Base-by-base conservation (phyloP, 2,113 vertebrate species). In the Mustela lutreola region DNA sequence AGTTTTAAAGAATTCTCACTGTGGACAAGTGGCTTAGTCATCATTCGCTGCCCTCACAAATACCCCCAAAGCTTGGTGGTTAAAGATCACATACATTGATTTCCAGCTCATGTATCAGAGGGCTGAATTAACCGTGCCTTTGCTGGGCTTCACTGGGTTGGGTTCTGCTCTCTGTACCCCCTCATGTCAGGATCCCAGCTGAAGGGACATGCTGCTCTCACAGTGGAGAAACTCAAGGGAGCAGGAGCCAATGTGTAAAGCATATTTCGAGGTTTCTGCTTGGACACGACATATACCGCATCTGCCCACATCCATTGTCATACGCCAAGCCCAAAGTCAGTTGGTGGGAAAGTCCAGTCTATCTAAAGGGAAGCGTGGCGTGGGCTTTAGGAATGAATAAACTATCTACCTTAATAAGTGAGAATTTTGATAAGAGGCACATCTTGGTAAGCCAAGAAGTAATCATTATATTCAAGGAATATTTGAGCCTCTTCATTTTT, bases 1-100 rank as follows among this genome's bases (percentile, higher is more conserved):
- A 80, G 73, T 70, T 91, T 81, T 84, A 60, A 96, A 81, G n/a
- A 92, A 83, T 67, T 62, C 21, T 93, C 73, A 18, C 24, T 53
- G 6, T 89, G 60, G 8, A 65, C 28, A n/a, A 70, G 31, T 83
- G 15, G 45, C 33, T 58, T 70, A 95, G 67, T 93, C 70, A 83
- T 28, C 36, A 28, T 89, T 85, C 86, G 42, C 28, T 58, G n/a
- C 11, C 33, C 18, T 89, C 39, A 95, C 10, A 83, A 94, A 36
- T n/a, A 92, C 3, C 45, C 58, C 21, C 21, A 89, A 73, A 65
- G 15, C 39, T 71, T 67, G 4, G 12, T 56, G 28, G 26, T 60
- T 87, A 65, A 58, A 26, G 70, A 42, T 36, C 26, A 50, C 18
- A 0, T 2, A 11, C 3, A 8, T 93, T 80, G 84, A 22, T 75